Conservation (phyloP, 2,113 vertebrate genomes). For the Cynoglossus semilaevis region DNA sequence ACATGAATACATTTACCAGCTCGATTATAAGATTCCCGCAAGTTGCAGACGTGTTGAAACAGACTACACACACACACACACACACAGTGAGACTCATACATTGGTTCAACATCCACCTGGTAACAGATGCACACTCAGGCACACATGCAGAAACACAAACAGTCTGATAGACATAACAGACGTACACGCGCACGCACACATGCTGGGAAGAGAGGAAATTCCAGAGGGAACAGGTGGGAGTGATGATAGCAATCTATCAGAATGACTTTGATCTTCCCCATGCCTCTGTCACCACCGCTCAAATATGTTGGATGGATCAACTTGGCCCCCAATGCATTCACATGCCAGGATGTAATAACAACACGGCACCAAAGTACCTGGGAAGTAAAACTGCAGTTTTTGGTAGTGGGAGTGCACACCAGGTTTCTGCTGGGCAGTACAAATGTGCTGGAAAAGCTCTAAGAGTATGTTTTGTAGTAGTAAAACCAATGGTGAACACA, state of each 20-base stretch:
- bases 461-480: constrained; percentile 3
- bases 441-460: constrained; percentile 13
- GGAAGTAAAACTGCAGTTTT: constrained; percentile 6
- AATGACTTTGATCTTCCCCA: constrained; percentile 65
- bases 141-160: constrained; percentile 73
- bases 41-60: constrained; percentile 76
- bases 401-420: constrained; percentile 1
- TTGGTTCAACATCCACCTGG: constrained; percentile 49
- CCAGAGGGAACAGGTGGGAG: constrained; percentile 77
- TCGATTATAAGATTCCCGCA: constrained; percentile 80
- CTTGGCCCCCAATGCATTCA: constrained; percentile 21
- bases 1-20: constrained; percentile 77
- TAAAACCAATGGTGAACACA: too few species aligned
- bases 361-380: constrained; percentile 4
- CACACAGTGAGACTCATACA: constrained; percentile 28
- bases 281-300: constrained; percentile 54
- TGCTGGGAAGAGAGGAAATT: constrained; percentile 66
- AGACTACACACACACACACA: constrained; percentile 60
- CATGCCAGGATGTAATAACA: constrained; percentile 27
- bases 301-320: constrained; percentile 48
- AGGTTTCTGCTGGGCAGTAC: constrained; percentile 2
- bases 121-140: constrained; percentile 69
- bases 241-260: constrained; percentile 69
- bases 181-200: constrained; percentile 60
- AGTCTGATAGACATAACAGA: constrained; percentile 71